phyloP scores from a whole-genome alignment of 2,888 invertebrate genomes.

The Agriopis marginaria region DNA sequence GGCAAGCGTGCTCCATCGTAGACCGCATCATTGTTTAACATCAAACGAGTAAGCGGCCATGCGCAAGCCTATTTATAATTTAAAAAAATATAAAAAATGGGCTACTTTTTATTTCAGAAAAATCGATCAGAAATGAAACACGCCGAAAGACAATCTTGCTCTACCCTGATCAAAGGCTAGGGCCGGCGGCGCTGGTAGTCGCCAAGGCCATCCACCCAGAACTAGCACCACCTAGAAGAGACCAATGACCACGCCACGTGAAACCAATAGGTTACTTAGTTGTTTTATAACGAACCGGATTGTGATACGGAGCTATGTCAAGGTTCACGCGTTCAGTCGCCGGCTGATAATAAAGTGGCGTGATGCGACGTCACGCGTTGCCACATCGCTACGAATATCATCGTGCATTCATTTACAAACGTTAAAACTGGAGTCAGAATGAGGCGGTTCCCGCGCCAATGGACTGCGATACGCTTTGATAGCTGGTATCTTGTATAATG shows the following conservation, averaged over 20 bases:
- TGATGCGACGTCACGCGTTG: conserved; percentile 69
- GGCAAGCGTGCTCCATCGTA: too few species aligned
- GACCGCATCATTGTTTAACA: too few species aligned
- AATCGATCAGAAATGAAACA: too few species aligned
- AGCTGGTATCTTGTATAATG: too few species aligned
- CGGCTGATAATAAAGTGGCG: conserved; percentile 76
- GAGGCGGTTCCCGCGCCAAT: conserved; percentile 10
- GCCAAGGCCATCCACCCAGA: conserved; percentile 4
- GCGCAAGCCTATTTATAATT: too few species aligned
- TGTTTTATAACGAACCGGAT: conserved; percentile 42
- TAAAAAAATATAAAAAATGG: too few species aligned
- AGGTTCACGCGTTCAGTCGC: conserved; percentile 63
- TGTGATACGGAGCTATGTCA: conserved; percentile 59
- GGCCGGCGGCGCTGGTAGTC: too few species aligned
- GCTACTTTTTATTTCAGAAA: too few species aligned
- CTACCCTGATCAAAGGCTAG: too few species aligned
- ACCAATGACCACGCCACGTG: conserved; percentile 33
- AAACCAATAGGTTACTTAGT: conserved; percentile 28
- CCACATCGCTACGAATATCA: conserved; percentile 33
- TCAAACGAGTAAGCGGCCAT: too few species aligned
- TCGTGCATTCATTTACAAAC: conserved; percentile 11
- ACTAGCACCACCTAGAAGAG: conserved; percentile 6
- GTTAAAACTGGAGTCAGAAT: conserved; percentile 5
- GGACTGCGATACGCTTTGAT: not conserved
- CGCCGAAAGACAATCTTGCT: too few species aligned